These are phyloP conservation scores for Ethmia dodecea DNA, from an alignment of 2,888 invertebrate species.

Conservation along the genomic window DNA sequence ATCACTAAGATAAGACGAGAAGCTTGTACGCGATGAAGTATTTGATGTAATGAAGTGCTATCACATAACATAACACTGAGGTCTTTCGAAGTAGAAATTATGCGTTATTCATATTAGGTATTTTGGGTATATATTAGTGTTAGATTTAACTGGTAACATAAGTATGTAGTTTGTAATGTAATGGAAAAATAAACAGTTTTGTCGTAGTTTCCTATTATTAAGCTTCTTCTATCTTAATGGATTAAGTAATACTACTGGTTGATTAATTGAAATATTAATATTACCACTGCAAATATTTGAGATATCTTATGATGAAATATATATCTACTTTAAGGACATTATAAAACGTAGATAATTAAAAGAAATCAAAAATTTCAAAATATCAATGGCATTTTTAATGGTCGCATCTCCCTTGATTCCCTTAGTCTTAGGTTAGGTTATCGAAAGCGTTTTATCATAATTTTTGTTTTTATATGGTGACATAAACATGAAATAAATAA, in stretches of 20 bases:
- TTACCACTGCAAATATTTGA: constrained; percentile 79
- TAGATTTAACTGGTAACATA: constrained; percentile 76
- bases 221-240: constrained; percentile 77
- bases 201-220: constrained; percentile 77
- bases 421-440: constrained; percentile 38
- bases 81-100: constrained; percentile 73
- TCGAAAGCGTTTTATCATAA: constrained; percentile 57
- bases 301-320: constrained; percentile 79
- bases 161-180: constrained; percentile 77
- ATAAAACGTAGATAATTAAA: constrained; percentile 79
- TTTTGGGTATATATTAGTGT: constrained; percentile 77
- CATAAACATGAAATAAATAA: constrained; percentile 23
- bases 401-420: constrained; percentile 40
- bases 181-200: constrained; percentile 69
- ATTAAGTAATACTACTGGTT: constrained; percentile 77
- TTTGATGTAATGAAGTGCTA: constrained; percentile 73
- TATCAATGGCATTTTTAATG: constrained; percentile 74
- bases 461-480: constrained; percentile 66
- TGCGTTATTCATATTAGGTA: constrained; percentile 78
- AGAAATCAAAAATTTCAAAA: constrained; percentile 78
- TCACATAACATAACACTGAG: constrained; percentile 63
- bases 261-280: constrained; percentile 77
- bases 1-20: constrained; percentile 71
- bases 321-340: constrained; percentile 79
- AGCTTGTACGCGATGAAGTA: constrained; percentile 68